Conservation (phyloP, 2,888 invertebrate genomes). For the Encarsia formosa region DNA sequence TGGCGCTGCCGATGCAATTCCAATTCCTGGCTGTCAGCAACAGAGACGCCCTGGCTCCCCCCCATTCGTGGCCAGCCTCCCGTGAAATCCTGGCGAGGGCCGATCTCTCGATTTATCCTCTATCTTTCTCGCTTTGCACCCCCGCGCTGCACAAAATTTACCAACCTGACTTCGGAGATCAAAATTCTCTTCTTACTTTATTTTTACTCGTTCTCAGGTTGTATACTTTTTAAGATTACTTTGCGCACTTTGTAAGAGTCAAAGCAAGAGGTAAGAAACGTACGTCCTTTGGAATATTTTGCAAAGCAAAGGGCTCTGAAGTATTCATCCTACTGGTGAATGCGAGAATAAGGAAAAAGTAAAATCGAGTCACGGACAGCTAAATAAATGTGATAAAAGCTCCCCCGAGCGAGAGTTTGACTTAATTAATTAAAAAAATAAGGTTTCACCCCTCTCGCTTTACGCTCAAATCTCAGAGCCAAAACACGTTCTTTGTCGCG, state of each 20-base stretch:
- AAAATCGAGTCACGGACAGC: background rate
- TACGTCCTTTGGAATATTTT: background rate
- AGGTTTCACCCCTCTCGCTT: slow-evolving; percentile 6
- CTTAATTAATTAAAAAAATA: slow-evolving; percentile 20
- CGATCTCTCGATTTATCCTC: background rate
- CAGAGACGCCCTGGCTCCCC: slow-evolving; percentile 49
- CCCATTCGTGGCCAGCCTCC: slow-evolving; percentile 51
- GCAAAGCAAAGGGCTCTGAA: background rate
- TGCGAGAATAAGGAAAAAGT: background rate
- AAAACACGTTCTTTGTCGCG: too few species aligned
- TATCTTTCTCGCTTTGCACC: slow-evolving; percentile 9
- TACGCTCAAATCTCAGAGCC: too few species aligned
- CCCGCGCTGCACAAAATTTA: background rate
- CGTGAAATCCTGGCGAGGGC: slow-evolving; percentile 49
- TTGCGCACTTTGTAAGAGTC: too few species aligned
- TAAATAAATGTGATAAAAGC: slow-evolving; percentile 2
- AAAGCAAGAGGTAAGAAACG: background rate
- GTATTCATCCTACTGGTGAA: slow-evolving; percentile 12
- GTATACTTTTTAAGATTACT: too few species aligned
- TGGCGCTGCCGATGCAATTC: slow-evolving; percentile 53
- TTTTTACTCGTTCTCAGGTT: too few species aligned
- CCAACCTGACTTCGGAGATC: too few species aligned
- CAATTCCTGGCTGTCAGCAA: slow-evolving; percentile 53
- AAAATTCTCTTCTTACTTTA: too few species aligned
- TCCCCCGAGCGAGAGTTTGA: background rate